Evolutionary conservation across 2,113 vertebrate species (phyloP).

Genomic region (Amazona vittata): DNA sequence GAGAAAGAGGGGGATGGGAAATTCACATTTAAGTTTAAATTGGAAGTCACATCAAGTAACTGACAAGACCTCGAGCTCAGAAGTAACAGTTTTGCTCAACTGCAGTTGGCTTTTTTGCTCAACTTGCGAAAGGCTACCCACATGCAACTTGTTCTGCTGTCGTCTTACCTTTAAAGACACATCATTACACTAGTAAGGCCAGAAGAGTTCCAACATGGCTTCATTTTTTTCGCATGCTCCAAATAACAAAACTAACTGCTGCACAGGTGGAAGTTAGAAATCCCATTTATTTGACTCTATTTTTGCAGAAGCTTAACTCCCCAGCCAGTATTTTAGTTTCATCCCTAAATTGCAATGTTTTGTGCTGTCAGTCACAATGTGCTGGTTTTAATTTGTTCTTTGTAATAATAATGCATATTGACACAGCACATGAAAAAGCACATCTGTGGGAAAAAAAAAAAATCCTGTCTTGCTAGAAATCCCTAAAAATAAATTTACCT

Average conservation of each 20-base stretch:
- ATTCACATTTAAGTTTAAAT: background rate
- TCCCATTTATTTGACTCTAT: background rate
- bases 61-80: background rate
- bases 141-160: background rate
- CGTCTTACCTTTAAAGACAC: background rate
- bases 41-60: background rate
- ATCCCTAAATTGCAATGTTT: background rate
- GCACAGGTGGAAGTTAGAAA: background rate
- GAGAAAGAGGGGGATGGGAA: background rate
- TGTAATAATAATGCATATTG: slow-evolving; percentile 34
- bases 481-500: slow-evolving; percentile 43
- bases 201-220: background rate
- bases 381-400: slow-evolving; percentile 60
- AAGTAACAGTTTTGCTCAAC: background rate
- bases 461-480: slow-evolving; percentile 53
- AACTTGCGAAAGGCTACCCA: background rate
- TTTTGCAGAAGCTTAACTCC: background rate
- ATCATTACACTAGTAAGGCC: background rate
- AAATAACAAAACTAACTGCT: background rate
- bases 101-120: background rate
- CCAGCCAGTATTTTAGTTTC: background rate
- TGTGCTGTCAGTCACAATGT: background rate
- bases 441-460: slow-evolving; percentile 42
- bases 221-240: background rate
- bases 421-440: slow-evolving; percentile 35